These are phyloP conservation scores for Harpegnathos saltator DNA, from an alignment of 1,140 invertebrate species.

Conservation along the genomic window DNA sequence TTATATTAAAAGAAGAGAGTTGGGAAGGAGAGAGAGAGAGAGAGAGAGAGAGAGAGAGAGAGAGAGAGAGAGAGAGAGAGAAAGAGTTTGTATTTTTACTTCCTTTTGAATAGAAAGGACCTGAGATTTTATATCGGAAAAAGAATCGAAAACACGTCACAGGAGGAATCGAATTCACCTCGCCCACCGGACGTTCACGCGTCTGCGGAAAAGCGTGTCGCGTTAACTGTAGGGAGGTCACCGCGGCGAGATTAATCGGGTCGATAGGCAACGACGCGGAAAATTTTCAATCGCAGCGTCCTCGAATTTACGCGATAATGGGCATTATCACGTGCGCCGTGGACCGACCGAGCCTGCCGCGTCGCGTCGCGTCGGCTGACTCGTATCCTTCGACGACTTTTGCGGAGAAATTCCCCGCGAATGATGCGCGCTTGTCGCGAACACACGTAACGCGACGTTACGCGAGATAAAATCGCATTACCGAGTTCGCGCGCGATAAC, in stretches of 20 bases:
- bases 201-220: conserved; percentile 38
- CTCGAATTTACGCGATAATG: conserved; percentile 71
- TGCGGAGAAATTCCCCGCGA: conserved; percentile 15
- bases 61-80: too few species aligned
- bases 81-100: too few species aligned
- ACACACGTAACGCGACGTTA: conserved; percentile 38
- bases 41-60: too few species aligned
- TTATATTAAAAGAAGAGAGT: too few species aligned
- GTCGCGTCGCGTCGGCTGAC: not conserved
- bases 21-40: too few species aligned
- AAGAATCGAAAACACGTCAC: too few species aligned
- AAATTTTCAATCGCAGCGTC: conserved; percentile 67
- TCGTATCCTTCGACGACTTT: conserved; percentile 40
- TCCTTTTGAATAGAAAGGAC: too few species aligned
- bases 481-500: conserved; percentile 36
- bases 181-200: too few species aligned
- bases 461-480: conserved; percentile 55
- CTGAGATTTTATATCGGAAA: too few species aligned
- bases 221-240: conserved; percentile 42
- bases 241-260: conserved; percentile 59
- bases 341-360: conserved; percentile 34
- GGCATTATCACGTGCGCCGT: conserved; percentile 35
- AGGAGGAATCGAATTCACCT: too few species aligned
- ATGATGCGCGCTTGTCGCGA: conserved; percentile 36
- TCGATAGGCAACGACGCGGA: conserved; percentile 54